Base-by-base conservation (phyloP, 2,888 invertebrate genomes). In the Nomada hirtipes region DNA sequence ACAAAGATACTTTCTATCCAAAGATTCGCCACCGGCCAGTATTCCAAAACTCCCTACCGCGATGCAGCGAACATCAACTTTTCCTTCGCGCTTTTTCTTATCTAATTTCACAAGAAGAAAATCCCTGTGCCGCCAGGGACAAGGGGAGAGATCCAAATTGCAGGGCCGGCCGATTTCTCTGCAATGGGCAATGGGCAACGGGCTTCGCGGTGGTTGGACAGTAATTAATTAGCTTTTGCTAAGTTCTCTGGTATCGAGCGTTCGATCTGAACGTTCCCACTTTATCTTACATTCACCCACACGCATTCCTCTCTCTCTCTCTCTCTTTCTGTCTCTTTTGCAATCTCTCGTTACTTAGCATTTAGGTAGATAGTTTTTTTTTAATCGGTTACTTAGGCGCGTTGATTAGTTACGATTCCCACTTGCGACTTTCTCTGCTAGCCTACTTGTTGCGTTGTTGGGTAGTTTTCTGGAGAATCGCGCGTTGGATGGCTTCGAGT, bases 401-500 rank as follows among this genome's bases (percentile, higher is more conserved):
- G 86, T 90, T 90, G 79, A 79, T 79, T 79, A 79, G 79, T 79
- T 79, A 71, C 79, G 79, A 79, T 47, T 72, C 60, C 70, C 68
- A 53, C 42, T 29, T 42, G 44, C 44, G 29, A 23, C 29, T 59
- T 47, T 50, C n/a, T 15, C 63, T 20, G 63, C 60, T 77, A 71
- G 61, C 61, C 47, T 80, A 78, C 65, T 73, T 73, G 67, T 73
- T 73, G 77, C 68, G 50, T 53, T 61, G 20, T 15, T 18, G 42
- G 69, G 52, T 85, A 80, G 82, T 78, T 83, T 84, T 64, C 82
- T 81, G 85, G 59, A 88, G 87, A 88, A 89, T 88, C 82, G 84
- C 83, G 86, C 82, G 84, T 78, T 92, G 92, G 92, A 92, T 92
- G 92, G 91, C 92, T 91, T 88, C 91, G 89, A 87, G 85, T 89